Conservation (phyloP, 2,797 vertebrate genomes). For the Chanos chanos region DNA sequence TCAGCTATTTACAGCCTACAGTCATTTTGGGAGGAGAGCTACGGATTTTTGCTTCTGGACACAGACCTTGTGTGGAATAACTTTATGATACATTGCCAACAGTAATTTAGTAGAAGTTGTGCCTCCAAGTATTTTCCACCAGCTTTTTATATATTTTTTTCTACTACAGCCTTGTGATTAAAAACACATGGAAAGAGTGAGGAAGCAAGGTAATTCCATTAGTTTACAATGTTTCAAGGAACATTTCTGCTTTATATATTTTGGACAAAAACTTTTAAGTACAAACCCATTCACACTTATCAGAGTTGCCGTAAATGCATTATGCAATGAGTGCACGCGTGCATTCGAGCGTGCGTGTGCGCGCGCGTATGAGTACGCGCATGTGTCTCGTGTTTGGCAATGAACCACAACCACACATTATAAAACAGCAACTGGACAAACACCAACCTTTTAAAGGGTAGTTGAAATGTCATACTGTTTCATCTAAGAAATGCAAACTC, state of each 20-base stretch:
- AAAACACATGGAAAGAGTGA: constrained; percentile 55
- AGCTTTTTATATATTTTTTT: constrained; percentile 44
- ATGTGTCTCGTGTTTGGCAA: no score
- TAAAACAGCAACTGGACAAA: background rate
- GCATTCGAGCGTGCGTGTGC: constrained; percentile 15
- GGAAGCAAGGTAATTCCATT: constrained; percentile 55
- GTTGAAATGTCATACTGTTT: constrained; percentile 16
- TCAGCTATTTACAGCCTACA: constrained; percentile 13
- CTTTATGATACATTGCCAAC: constrained; percentile 46
- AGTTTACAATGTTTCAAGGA: constrained; percentile 38
- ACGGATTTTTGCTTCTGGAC: constrained; percentile 38
- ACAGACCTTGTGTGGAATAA: constrained; percentile 42
- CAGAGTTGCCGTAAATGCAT: background rate
- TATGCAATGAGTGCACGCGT: background rate
- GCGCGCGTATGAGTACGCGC: constrained; percentile 23
- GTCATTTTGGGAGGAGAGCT: constrained; percentile 20
- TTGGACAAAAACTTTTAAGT: constrained; percentile 15
- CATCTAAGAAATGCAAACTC: constrained; percentile 7
- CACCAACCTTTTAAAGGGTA: background rate
- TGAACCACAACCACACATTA: no score
- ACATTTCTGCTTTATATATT: constrained; percentile 23
- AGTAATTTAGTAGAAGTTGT: constrained; percentile 50
- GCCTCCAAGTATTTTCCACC: constrained; percentile 56
- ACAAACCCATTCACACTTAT: background rate
- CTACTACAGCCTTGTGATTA: constrained; percentile 60